A percentile compares a stretch with the other conserved stretches of the same genome.
Evolutionary conservation across 2,888 invertebrate genomes (phyloP).

Genomic region (Ceraclea dissimilis): DNA sequence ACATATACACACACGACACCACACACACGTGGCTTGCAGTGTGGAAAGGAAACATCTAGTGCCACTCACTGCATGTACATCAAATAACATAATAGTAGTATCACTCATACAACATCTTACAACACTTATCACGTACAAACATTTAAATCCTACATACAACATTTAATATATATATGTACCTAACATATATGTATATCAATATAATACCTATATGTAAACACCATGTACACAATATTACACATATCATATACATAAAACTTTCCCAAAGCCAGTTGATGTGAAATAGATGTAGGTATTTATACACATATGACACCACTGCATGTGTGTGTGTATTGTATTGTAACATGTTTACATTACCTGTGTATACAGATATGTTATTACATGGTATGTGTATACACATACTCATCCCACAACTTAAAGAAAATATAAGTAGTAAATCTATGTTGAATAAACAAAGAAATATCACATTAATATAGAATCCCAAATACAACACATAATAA

Average conservation of each 20-base stretch:
- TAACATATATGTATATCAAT: no score
- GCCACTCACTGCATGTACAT: background rate
- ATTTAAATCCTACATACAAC: constrained; percentile 22
- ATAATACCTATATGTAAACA: background rate
- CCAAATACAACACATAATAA: background rate
- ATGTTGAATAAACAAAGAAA: no score
- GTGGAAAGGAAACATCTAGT: constrained; percentile 1
- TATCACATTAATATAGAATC: background rate
- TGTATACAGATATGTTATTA: background rate
- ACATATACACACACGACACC: background rate
- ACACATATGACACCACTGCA: no score
- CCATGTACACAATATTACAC: constrained; percentile 27
- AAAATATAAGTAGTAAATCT: no score
- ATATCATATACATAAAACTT: constrained; percentile 32
- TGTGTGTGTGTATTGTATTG: no score
- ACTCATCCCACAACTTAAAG: no score
- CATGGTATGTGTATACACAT: constrained; percentile 28
- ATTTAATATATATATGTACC: constrained; percentile 31
- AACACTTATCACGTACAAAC: constrained; percentile 23
- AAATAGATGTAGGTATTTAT: background rate
- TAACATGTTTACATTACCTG: background rate
- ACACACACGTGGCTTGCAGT: background rate
- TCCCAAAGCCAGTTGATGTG: constrained; percentile 17
- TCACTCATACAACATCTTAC: constrained; percentile 12
- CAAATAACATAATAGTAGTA: background rate